Base-by-base conservation (phyloP, 2,797 vertebrate species). In the Coregonus ussuriensis region DNA sequence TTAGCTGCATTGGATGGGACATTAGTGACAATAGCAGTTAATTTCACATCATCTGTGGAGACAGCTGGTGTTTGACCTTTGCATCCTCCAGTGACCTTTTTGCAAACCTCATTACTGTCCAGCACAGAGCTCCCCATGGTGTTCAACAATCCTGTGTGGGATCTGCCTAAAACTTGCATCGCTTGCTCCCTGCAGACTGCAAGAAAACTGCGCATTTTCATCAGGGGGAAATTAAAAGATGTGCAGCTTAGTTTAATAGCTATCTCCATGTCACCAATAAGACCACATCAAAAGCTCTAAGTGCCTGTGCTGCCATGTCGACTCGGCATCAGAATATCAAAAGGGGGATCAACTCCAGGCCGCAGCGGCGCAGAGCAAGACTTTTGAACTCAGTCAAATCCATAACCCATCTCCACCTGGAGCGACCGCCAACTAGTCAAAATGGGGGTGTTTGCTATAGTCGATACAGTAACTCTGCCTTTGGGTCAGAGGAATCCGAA, bases 401-500 rank as follows among this genome's bases (percentile, higher is more conserved):
- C 21, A 18, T 54, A 54, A 54, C 7, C 35, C 25, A 25, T 37
- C 35, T 7, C 21, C 25, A 25, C 25, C 25, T 65, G 21, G 63
- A 6, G 63, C 9, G 9, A 65, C 73, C 71, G n/a, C 59, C 7
- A 21, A 25, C 82, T 11, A 7, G 37, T 35, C 31, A 67, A 11
- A 9, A 11, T 9, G 35, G 35, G 35, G 18, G 18, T 53, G 21
- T 72, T 67, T 35, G 31, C 6, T n/a, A 16, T 21, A 37, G 35
- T 70, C 81, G 69, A 71, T 82, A 78, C 84, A 82, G 83, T 89
- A 71, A 82, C 71, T 70, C 63, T 74, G 54, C 75, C 41, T 75
- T 81, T 72, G 31, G 31, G 75, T 74, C 62, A 51, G 59, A 90
- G 80, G 89, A 93, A 94, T 94, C 83, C 79, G 25, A 25, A 71